Percentiles rank a stretch among this genome's conserved stretches.
These are phyloP conservation scores for Harpagoxenus sublaevis DNA, from an alignment of 2,888 invertebrate genomes.

Conservation along the genomic window DNA sequence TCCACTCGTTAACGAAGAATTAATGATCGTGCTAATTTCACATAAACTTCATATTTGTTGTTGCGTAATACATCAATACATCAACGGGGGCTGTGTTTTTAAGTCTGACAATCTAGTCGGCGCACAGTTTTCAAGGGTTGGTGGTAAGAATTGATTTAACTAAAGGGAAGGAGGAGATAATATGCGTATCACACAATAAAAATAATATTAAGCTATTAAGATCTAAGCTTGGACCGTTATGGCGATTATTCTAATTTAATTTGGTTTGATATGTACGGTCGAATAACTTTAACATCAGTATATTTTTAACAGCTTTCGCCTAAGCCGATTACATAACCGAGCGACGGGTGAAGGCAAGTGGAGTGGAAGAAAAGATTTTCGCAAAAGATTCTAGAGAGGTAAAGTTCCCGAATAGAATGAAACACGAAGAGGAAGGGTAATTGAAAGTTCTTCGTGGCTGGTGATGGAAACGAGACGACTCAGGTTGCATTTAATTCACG, in stretches of 20 bases:
- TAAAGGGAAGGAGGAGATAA: no score
- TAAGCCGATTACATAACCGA: conserved; percentile 59
- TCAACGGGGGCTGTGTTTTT: no score
- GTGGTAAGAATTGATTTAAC: no score
- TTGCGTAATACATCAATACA: not conserved
- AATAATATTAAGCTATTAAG: no score
- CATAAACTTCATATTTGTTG: not conserved
- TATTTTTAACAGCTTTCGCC: conserved; percentile 62
- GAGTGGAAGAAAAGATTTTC: not conserved
- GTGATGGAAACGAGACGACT: conserved; percentile 46
- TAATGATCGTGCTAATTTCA: not conserved
- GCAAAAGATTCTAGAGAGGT: conserved; percentile 14
- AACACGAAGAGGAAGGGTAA: conserved; percentile 60
- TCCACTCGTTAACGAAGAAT: not conserved
- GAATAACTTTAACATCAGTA: no score
- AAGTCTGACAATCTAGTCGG: no score
- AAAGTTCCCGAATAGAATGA: conserved; percentile 45
- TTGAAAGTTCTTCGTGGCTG: conserved; percentile 69
- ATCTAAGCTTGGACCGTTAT: no score
- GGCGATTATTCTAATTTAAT: no score
- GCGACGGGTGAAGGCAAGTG: conserved; percentile 20
- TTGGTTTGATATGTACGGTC: no score
- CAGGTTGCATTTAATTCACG: conserved; percentile 37
- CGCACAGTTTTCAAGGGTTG: no score
- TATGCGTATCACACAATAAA: no score